Percentiles rank a stretch among this genome's conserved stretches.
These are phyloP conservation scores for Apis mellifera DNA, from an alignment of 1,140 invertebrate species.

Conservation along the genomic window DNA sequence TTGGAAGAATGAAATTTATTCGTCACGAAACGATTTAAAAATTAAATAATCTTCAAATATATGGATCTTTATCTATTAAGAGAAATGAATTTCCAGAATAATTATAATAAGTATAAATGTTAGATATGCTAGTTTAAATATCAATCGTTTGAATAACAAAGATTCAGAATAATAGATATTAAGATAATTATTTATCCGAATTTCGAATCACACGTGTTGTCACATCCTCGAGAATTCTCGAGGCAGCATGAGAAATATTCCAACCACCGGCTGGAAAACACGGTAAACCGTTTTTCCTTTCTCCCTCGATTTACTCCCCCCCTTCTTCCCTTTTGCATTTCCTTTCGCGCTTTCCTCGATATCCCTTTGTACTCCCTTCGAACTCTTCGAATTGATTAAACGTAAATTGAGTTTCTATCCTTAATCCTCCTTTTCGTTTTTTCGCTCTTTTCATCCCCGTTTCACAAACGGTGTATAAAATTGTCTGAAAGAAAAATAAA, in stretches of 20 bases:
- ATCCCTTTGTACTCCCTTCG: background rate
- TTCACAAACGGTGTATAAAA: background rate
- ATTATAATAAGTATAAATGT: too few relatives aligned
- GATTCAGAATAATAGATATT: too few relatives aligned
- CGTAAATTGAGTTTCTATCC: constrained; percentile 12
- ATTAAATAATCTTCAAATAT: too few relatives aligned
- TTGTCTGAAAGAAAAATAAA: background rate
- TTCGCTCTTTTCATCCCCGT: background rate
- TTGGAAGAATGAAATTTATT: too few relatives aligned
- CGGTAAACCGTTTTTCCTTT: background rate
- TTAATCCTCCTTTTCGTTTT: constrained; percentile 4
- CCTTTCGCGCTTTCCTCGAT: background rate
- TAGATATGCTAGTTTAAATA: too few relatives aligned
- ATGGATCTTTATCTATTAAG: too few relatives aligned
- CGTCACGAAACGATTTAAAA: too few relatives aligned
- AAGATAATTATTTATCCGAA: too few relatives aligned
- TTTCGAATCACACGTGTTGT: too few relatives aligned
- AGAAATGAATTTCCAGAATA: too few relatives aligned
- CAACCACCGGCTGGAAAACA: constrained; percentile 1
- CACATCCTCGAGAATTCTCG: too few relatives aligned
- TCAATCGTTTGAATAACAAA: too few relatives aligned
- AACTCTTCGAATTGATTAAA: constrained; percentile 13
- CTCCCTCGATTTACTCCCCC: background rate
- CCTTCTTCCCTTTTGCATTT: background rate
- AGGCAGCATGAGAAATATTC: constrained; percentile 4